Conservation (phyloP, 2,888 invertebrate genomes). For the Chydorus sphaericus region DNA sequence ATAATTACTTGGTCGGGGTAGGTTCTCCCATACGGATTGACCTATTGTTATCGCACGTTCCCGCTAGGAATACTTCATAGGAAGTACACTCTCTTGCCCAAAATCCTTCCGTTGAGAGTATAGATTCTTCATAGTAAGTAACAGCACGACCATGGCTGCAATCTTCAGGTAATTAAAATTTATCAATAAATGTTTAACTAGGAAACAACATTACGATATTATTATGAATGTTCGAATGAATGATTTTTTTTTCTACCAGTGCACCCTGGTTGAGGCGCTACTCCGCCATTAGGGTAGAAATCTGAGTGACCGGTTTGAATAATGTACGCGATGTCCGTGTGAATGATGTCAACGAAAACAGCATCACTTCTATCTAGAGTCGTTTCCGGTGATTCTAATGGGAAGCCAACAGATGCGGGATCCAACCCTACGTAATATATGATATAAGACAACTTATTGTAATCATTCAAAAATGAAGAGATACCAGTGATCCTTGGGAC, state of each 20-base stretch:
- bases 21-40: conserved; percentile 4
- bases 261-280: conserved; percentile 39
- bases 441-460: not conserved
- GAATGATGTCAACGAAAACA: conserved; percentile 55
- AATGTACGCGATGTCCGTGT: conserved; percentile 46
- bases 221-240: not conserved
- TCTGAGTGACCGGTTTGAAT: conserved; percentile 50
- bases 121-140: conserved; percentile 47
- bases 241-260: not conserved
- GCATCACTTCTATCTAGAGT: conserved; percentile 49
- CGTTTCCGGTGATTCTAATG: conserved; percentile 30
- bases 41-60: conserved; percentile 17
- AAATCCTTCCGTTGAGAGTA: conserved; percentile 39
- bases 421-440: conserved; percentile 34
- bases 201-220: not conserved
- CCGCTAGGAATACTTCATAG: conserved; percentile 34
- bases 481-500: conserved; percentile 11
- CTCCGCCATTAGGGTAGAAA: conserved; percentile 60
- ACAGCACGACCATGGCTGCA: conserved; percentile 54
- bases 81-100: conserved; percentile 39
- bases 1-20: conserved; percentile 7
- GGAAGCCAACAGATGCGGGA: conserved; percentile 51
- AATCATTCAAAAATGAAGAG: not conserved
- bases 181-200: not conserved
- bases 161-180: conserved; percentile 17